A percentile compares a stretch with the other conserved stretches of the same genome.
phyloP scores from a whole-genome alignment of 2,888 invertebrate species.

The Chesias legatella region DNA sequence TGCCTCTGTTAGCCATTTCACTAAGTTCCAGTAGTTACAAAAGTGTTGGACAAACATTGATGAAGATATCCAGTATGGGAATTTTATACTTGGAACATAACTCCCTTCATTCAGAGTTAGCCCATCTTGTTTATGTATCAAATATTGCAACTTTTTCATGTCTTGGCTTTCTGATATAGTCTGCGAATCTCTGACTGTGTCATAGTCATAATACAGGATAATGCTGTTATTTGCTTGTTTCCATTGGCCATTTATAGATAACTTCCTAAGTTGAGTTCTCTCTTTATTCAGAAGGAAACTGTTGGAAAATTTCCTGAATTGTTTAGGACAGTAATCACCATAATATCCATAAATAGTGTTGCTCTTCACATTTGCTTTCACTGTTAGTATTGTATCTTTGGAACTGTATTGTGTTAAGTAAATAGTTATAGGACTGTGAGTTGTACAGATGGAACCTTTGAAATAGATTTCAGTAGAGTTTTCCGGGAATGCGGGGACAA shows the following conservation, averaged over 20 bases:
- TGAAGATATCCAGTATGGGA: conserved; percentile 50
- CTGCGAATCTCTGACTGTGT: conserved; percentile 57
- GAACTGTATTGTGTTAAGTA: conserved; percentile 48
- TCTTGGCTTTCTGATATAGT: conserved; percentile 43
- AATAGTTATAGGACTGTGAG: conserved; percentile 39
- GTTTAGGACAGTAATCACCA: conserved; percentile 25
- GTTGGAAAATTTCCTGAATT: conserved; percentile 29
- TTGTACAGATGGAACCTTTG: conserved; percentile 42
- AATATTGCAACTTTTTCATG: conserved; percentile 48
- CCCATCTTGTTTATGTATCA: conserved; percentile 43
- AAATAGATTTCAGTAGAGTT: conserved; percentile 40
- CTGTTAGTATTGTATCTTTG: conserved; percentile 23
- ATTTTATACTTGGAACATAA: conserved; percentile 28
- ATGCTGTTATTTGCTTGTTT: conserved; percentile 40
- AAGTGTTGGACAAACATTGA: conserved; percentile 66
- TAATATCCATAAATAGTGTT: conserved; percentile 44
- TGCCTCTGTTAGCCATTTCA: conserved; percentile 50
- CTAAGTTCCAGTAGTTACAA: conserved; percentile 52
- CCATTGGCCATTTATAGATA: conserved; percentile 42
- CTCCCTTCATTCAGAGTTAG: conserved; percentile 7
- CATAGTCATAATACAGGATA: conserved; percentile 57
- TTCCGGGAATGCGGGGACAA: conserved; percentile 44
- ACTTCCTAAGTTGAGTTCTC: conserved; percentile 35
- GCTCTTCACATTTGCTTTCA: conserved; percentile 29
- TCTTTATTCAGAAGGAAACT: conserved; percentile 36